A percentile compares a stretch with the other conserved stretches of the same genome.
These are phyloP conservation scores for human DNA, from an alignment of 2,113 vertebrate genomes.

Conservation along the genomic window DNA sequence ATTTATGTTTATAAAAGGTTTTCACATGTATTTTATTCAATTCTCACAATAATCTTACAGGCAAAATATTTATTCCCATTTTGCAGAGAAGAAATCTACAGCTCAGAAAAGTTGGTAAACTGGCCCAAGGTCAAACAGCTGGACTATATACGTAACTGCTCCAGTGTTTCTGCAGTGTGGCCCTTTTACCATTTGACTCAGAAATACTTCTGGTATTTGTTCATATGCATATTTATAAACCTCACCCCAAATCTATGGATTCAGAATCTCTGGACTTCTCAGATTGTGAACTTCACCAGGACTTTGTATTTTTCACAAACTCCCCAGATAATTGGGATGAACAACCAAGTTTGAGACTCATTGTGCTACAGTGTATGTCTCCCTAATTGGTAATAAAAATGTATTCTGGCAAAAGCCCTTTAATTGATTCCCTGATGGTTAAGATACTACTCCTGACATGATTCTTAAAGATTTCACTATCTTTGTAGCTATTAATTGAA, in stretches of 20 bases:
- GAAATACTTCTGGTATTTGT: background rate
- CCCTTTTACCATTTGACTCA: background rate
- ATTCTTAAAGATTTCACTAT: background rate
- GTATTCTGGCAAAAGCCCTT: background rate
- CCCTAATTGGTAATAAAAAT: slow-evolving; percentile 47
- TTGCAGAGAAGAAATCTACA: background rate
- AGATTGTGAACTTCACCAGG: background rate
- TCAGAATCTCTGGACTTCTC: background rate
- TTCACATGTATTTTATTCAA: background rate
- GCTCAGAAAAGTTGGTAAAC: background rate
- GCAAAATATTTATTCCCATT: background rate
- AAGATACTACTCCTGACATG: background rate
- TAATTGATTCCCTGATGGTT: slow-evolving; percentile 12
- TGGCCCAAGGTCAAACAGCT: background rate
- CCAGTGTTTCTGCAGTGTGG: background rate
- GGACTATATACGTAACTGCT: background rate
- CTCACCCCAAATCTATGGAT: background rate
- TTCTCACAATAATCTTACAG: background rate
- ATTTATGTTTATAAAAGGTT: background rate
- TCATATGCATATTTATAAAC: background rate
- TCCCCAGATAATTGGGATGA: background rate
- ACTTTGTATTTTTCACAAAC: background rate
- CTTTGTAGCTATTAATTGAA: background rate
- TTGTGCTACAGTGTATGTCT: background rate
- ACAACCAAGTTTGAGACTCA: background rate